Percentiles rank a stretch among this genome's conserved stretches.
These are phyloP conservation scores for Eupithecia tripunctaria DNA, from an alignment of 2,888 invertebrate species.

Conservation along the genomic window DNA sequence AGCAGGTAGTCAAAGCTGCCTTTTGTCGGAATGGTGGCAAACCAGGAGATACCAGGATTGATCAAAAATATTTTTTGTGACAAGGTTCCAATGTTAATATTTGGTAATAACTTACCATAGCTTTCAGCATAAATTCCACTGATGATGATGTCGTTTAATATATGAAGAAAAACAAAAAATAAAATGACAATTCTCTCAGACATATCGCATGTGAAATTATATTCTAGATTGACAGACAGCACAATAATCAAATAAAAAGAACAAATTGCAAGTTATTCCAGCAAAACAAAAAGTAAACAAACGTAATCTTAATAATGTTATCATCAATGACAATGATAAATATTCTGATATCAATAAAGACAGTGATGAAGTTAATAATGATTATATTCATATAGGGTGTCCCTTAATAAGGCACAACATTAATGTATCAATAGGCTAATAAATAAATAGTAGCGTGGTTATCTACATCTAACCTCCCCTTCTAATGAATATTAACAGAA, in stretches of 20 bases:
- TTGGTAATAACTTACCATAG: not conserved
- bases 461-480: constrained; percentile 71
- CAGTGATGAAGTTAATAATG: constrained; percentile 37
- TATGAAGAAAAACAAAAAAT: not conserved
- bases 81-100: not conserved
- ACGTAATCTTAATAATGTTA: constrained; percentile 1
- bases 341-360: constrained; percentile 21
- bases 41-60: not conserved
- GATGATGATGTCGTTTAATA: not conserved
- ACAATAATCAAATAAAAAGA: not conserved
- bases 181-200: not conserved
- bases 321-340: constrained; percentile 23
- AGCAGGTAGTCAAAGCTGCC: constrained; percentile 12
- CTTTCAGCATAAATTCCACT: not conserved
- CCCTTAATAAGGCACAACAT: constrained; percentile 29
- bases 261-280: constrained; percentile 4
- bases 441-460: constrained; percentile 51
- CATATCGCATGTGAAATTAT: not conserved
- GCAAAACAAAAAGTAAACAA: not conserved
- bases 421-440: constrained; percentile 44
- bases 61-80: not conserved
- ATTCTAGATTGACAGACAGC: not conserved
- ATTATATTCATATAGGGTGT: constrained; percentile 29
- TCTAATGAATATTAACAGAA: constrained; percentile 82
- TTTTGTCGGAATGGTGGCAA: not conserved